Evolutionary conservation across 1,140 invertebrate genomes (phyloP), one percentile per base, ranked within the genome.

Genomic region (Platyscapa corneri): DNA sequence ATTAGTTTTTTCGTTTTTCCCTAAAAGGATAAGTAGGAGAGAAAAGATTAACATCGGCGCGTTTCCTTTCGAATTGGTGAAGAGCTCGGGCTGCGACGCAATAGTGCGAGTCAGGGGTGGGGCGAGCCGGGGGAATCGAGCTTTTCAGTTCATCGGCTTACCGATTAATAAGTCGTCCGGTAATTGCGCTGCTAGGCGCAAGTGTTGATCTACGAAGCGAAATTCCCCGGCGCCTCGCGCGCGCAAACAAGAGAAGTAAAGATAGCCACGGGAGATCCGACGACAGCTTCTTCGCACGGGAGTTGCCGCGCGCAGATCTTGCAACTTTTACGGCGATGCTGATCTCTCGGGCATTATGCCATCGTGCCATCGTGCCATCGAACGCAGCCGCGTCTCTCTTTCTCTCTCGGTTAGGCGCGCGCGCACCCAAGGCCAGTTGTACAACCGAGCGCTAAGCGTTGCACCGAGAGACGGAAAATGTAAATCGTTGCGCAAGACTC

Each of bases 351-450:
- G 88, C 91, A 91, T 92, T 93, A 92, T 92, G 89, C 89, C 89
- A 90, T 91, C 92, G 91, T n/a, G n/a, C n/a, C n/a, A n/a, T n/a
- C n/a, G 91, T 92, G 89, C 89, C 89, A 90, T 91, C 92, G 91
- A 85, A 89, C 89, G 90, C 89, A 46, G 42, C 42, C 5, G 42
- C 42, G 42, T 12, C 90, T 89, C 91, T 92, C 89, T n/a, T n/a
- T n/a, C n/a, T n/a, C n/a, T n/a, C n/a, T n/a, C n/a, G 42, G 42
- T 46, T 5, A 90, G 90, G 2, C 56, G 86, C 91, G 91, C 90
- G 90, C 90, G 86, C 89, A 91, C 89, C 89, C 91, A 93, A 93
- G 91, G 92, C 90, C 91, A 91, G 89, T 90, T 92, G 86, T 92
- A 92, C 91, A 91, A 92, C 90, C 88, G 87, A 87, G 64, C 23